A percentile compares a stretch with the other conserved stretches of the same genome.
Conservation (phyloP, 2,888 invertebrate genomes). For the Omphaloscelis lunosa region DNA sequence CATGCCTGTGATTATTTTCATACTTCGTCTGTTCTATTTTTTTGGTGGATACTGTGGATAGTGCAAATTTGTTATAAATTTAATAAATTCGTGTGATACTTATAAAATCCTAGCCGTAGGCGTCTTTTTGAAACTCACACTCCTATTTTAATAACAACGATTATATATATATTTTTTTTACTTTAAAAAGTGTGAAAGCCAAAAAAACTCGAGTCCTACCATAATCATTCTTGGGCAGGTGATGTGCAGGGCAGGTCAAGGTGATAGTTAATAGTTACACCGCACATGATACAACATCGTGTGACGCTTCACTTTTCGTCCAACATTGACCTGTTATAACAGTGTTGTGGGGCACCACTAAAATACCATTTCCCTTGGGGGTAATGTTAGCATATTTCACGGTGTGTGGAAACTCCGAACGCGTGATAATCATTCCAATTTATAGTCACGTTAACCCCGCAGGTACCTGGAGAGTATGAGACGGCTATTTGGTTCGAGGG, state of each 20-base stretch:
- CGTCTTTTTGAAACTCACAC: too few species aligned
- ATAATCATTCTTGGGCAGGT: background rate
- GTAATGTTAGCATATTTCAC: too few species aligned
- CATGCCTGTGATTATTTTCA: background rate
- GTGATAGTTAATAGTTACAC: background rate
- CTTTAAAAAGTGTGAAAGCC: too few species aligned
- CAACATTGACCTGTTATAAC: too few species aligned
- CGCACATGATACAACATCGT: background rate
- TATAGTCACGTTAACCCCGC: constrained; percentile 1
- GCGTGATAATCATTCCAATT: background rate
- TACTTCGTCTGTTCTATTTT: background rate
- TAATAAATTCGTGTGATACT: too few species aligned
- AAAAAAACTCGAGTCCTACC: background rate
- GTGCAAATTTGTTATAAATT: too few species aligned
- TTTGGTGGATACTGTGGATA: background rate
- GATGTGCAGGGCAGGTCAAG: background rate
- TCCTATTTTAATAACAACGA: too few species aligned
- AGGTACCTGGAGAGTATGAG: constrained; percentile 87
- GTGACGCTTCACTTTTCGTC: background rate
- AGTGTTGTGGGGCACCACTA: too few species aligned
- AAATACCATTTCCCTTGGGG: too few species aligned
- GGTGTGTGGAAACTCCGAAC: background rate
- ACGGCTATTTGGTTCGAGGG: constrained; percentile 91
- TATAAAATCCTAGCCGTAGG: too few species aligned
- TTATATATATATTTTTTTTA: too few species aligned